phyloP scores from a whole-genome alignment of 2,888 invertebrate species.

The Prostheceraeus crozeri region DNA sequence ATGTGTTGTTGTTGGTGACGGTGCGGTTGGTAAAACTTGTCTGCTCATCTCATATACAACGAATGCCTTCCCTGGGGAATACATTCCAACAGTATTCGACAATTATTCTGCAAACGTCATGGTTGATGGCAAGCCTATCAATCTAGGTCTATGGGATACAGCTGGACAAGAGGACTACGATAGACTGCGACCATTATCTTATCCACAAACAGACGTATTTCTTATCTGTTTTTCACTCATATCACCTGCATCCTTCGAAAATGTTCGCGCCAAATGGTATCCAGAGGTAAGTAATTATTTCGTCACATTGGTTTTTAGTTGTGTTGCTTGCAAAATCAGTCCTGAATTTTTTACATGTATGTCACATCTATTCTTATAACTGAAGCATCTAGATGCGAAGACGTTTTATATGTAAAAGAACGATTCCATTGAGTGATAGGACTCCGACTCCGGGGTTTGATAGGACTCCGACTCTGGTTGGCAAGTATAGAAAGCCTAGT shows the following conservation, averaged over 20 bases:
- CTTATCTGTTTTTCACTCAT: conserved; percentile 38
- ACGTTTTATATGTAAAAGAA: too few species aligned
- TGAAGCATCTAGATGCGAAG: too few species aligned
- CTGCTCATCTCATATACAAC: conserved; percentile 36
- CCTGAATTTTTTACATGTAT: too few species aligned
- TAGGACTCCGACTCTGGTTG: too few species aligned
- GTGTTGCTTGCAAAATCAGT: too few species aligned
- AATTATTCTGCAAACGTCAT: conserved; percentile 38
- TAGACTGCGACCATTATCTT: conserved; percentile 35
- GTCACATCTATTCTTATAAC: too few species aligned
- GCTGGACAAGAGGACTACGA: conserved; percentile 40
- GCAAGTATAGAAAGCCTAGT: too few species aligned
- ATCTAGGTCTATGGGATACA: conserved; percentile 39
- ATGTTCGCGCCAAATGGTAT: conserved; percentile 37
- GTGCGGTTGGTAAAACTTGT: conserved; percentile 39
- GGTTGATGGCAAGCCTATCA: conserved; percentile 37
- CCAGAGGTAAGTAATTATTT: too few species aligned
- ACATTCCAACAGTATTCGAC: conserved; percentile 37
- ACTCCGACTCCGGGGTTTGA: too few species aligned
- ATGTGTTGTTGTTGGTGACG: conserved; percentile 39
- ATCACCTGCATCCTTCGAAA: conserved; percentile 36
- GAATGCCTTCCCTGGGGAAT: conserved; percentile 37
- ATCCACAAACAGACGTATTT: conserved; percentile 39
- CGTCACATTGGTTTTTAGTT: too few species aligned
- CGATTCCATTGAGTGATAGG: too few species aligned